Base-by-base conservation (phyloP, 2,888 invertebrate genomes). In the Cosmia trapezina region DNA sequence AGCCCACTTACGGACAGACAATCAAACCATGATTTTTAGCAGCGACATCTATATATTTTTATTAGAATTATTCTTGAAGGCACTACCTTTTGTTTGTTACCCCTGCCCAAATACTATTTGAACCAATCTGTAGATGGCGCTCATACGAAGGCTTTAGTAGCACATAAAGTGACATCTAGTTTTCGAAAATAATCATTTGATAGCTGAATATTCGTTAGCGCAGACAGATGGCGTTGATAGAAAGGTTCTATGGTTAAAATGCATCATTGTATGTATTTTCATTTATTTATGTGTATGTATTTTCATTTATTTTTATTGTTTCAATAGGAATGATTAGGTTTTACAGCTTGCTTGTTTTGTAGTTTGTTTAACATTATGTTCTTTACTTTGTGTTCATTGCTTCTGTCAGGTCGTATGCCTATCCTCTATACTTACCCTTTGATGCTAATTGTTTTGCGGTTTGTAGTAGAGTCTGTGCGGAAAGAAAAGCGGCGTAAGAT, bases 211-310 rank as follows among this genome's bases (percentile, higher is more conserved):
- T 22, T 47, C 2, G 4, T 12, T 28, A 11, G 9, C 0, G 0
- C 19, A 2, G 12, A 70, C 43, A 81, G 83, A 80, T 70, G 81
- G 75, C 68, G 51, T 37, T 80, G n/a, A 9, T 51, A 12, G 4
- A 11, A 19, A 14, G 1, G 0, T 14, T 28, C 14, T 28, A 37
- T 0, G 0, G 14, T 14, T 0, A 12, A 53, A 41, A 53, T n/a
- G 17, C 14, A 41, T 11, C 11, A n/a, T n/a, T 28, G 5, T 22
- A n/a, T 8, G 6, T 33, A 33, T 33, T 33, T 33, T 33, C 4
- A 33, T n/a, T n/a, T n/a, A n/a, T n/a, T n/a, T n/a, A n/a, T n/a
- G 33, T 33, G 33, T 33, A 2, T 37, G 37, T 37, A 28, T 28
- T 28, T n/a, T n/a, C n/a, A 28, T 37, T 11, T 14, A 1, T 49